Conservation (phyloP, 1,140 invertebrate genomes). For the Caligus rogercresseyi region DNA sequence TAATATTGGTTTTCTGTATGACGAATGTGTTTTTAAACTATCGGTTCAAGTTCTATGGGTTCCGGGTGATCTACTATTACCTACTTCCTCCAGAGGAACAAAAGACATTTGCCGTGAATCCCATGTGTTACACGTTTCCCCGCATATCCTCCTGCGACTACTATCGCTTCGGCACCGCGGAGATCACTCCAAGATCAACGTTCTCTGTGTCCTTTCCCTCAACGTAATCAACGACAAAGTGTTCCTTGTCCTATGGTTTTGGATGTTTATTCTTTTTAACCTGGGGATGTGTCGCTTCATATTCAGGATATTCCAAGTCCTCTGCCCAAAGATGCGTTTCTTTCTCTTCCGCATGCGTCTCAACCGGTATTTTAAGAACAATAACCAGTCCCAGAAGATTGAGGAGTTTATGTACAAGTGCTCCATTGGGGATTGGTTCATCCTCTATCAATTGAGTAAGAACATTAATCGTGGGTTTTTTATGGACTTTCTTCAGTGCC, state of each 20-base stretch:
- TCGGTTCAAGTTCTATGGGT: slow-evolving; percentile 6
- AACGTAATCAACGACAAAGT: slow-evolving; percentile 21
- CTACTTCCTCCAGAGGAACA: slow-evolving; percentile 19
- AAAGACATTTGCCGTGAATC: background rate
- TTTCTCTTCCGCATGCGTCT: slow-evolving; percentile 13
- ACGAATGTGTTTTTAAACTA: slow-evolving; percentile 11
- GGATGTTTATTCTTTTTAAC: slow-evolving; percentile 2
- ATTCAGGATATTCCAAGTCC: slow-evolving; percentile 3
- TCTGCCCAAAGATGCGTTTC: slow-evolving; percentile 5
- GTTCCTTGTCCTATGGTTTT: slow-evolving; percentile 18
- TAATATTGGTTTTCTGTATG: slow-evolving; percentile 9
- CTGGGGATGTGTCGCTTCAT: slow-evolving; percentile 3
- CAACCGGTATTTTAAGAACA: slow-evolving; percentile 16
- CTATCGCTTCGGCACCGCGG: slow-evolving; percentile 17
- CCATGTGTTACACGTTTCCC: slow-evolving; percentile 19
- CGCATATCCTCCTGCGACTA: slow-evolving; percentile 17
- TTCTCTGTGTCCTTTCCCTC: slow-evolving; percentile 15
- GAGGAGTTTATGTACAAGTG: slow-evolving; percentile 10
- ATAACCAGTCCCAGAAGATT: slow-evolving; percentile 1
- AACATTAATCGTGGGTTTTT: slow-evolving; percentile 16
- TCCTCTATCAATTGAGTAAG: slow-evolving; percentile 19
- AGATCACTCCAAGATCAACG: slow-evolving; percentile 12
- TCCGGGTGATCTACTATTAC: slow-evolving; percentile 10
- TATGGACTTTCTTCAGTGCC: slow-evolving; percentile 10
- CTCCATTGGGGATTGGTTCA: slow-evolving; percentile 15